Base-by-base conservation (phyloP, 2,113 vertebrate genomes). In the Eptesicus fuscus region DNA sequence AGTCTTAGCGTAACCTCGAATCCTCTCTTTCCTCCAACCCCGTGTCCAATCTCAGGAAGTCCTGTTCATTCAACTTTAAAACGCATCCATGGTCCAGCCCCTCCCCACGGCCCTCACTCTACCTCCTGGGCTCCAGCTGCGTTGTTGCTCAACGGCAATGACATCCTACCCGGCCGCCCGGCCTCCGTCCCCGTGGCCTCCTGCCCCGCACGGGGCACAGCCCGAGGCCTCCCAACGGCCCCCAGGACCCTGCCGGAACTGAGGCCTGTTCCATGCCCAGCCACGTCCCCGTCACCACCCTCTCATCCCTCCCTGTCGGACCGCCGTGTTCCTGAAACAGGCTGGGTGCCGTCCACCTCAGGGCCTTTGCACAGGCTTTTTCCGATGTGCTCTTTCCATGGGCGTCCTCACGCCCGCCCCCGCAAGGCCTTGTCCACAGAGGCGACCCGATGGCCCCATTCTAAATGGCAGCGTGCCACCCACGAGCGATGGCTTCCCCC, bases 331-430 rank as follows among this genome's bases (percentile, higher is more conserved):
- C 37, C 69, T 84, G 37, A 49, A n/a, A 37, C 1, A 44, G 30
- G 4, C 30, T 44, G 56, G 6, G 3, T 8, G n/a, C 1, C 11
- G 23, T 30, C 61, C 42, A 37, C 17, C 8, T 4, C 4, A 4
- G 9, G 32, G 40, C 35, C 28, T 93, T 85, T 18, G 13, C 42
- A 51, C 32, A 71, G 13, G 14, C 10, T 59, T 69, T 42, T 73
- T 63, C 44, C 35, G 30, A 12, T 49, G 47, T 7, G 44, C 37
- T 78, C 35, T 70, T 77, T 80, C 86, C 74, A 61, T 71, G 9
- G 17, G 37, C 23, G 82, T 20, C 90, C 74, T 90, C 22, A 25
- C 20, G 63, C 59, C 42, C 13, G 18, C 49, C 42, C 20, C 32
- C 30, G 63, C 65, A 32, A 89, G n/a, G 37, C 5, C n/a, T 63